A percentile compares a stretch with the other conserved stretches of the same genome.
Evolutionary conservation across 2,113 vertebrate genomes (phyloP).

Genomic region (Elaphurus davidianus): DNA sequence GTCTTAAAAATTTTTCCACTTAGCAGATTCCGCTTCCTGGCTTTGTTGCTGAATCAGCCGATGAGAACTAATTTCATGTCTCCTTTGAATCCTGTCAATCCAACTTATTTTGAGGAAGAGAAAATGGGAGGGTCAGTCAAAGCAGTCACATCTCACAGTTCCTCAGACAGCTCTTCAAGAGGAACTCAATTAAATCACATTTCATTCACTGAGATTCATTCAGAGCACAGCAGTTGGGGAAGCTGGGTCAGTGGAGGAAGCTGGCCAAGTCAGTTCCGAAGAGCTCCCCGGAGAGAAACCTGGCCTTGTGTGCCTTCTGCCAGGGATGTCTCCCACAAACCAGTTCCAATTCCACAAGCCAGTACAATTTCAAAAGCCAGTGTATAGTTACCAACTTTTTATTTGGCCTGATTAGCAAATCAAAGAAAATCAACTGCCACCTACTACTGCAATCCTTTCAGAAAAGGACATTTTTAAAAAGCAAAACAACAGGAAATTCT

Average conservation of each 20-base stretch:
- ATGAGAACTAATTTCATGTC: constrained; percentile 57
- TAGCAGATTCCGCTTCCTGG: constrained; percentile 28
- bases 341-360: background rate
- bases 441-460: background rate
- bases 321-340: background rate
- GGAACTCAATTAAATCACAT: background rate
- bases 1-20: constrained; percentile 29
- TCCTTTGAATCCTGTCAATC: constrained; percentile 53
- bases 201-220: background rate
- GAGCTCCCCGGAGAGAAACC: background rate
- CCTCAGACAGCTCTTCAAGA: background rate
- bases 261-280: accelerated
- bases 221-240: background rate
- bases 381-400: background rate
- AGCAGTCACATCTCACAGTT: constrained; percentile 7
- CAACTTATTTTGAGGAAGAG: constrained; percentile 11
- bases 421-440: background rate
- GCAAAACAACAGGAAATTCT: background rate
- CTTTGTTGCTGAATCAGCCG: constrained; percentile 56
- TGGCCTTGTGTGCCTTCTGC: background rate
- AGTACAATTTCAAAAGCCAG: background rate
- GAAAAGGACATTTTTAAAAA: background rate
- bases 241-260: too few relatives aligned
- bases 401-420: background rate
- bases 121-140: constrained; percentile 22